Conservation (phyloP, 1,140 invertebrate species). For the Lucilia cuprina region DNA sequence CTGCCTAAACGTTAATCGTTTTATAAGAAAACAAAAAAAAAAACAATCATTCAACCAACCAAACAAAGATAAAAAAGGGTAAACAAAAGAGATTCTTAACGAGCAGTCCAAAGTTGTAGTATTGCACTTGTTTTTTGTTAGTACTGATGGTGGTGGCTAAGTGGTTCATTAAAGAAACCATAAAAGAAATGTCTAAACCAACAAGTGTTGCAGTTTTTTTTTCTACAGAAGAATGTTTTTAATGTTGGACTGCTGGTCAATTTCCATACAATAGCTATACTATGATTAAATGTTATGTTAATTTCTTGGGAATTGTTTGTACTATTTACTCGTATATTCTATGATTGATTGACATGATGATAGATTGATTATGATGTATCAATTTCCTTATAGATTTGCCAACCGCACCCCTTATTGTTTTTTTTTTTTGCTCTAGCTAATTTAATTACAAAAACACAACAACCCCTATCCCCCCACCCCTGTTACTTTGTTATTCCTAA, state of each 20-base stretch:
- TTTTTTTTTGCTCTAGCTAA: too few species aligned
- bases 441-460: too few species aligned
- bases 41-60: background rate
- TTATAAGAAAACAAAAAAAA: background rate
- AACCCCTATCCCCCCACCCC: too few species aligned
- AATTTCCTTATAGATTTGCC: background rate
- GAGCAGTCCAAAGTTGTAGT: too few species aligned
- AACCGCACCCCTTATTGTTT: too few species aligned
- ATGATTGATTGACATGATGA: conserved; percentile 6
- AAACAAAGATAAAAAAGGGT: background rate
- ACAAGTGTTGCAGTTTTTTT: background rate
- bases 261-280: background rate
- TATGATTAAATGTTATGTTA: background rate
- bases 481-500: background rate
- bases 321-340: background rate
- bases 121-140: too few species aligned
- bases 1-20: background rate
- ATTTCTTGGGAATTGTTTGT: too few species aligned
- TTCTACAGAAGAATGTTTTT: too few species aligned
- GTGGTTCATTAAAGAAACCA: background rate
- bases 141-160: too few species aligned
- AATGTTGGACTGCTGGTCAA: background rate
- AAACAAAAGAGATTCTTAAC: background rate
- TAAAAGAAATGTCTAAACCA: background rate
- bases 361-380: background rate